These are phyloP conservation scores for Rhopilema esculentum DNA, from an alignment of 30 jellyfish, hydroid and myxozoan species.

Conservation along the genomic window DNA sequence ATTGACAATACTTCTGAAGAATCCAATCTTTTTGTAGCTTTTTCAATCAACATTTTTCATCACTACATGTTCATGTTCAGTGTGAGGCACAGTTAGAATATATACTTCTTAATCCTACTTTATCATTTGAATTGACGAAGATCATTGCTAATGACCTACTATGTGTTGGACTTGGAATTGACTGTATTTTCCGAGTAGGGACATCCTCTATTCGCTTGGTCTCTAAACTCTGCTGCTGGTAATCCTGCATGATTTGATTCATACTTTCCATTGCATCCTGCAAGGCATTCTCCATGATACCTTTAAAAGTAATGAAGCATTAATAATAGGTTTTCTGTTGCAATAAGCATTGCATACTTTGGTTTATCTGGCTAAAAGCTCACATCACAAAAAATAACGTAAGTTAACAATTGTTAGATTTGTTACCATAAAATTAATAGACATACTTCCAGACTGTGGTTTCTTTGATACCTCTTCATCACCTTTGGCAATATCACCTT, in stretches of 20 bases:
- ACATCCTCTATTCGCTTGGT: constrained; percentile 29
- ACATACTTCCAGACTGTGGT: constrained; percentile 6
- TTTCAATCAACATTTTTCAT: too few relatives aligned
- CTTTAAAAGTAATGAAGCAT: neutral
- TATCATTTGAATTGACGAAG: too few relatives aligned
- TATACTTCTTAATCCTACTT: too few relatives aligned
- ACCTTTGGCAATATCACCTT: constrained; percentile 11
- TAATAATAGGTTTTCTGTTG: neutral
- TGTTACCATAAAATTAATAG: neutral
- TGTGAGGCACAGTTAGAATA: too few relatives aligned
- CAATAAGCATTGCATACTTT: too few relatives aligned
- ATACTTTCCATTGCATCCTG: constrained; percentile 12
- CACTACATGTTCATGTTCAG: too few relatives aligned
- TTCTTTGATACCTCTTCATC: neutral
- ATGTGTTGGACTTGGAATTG: neutral
- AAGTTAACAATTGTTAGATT: too few relatives aligned
- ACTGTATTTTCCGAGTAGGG: constrained; percentile 11
- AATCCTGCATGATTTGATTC: neutral
- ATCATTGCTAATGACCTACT: too few relatives aligned
- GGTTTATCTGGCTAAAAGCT: too few relatives aligned
- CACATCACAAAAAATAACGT: too few relatives aligned
- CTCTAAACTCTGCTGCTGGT: constrained; percentile 15
- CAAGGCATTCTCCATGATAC: constrained; percentile 6
- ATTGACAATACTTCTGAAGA: too few relatives aligned
- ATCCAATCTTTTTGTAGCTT: too few relatives aligned